These are phyloP conservation scores for Diploscapter pachys DNA, from an alignment of 1,140 invertebrate species.

Conservation along the genomic window DNA sequence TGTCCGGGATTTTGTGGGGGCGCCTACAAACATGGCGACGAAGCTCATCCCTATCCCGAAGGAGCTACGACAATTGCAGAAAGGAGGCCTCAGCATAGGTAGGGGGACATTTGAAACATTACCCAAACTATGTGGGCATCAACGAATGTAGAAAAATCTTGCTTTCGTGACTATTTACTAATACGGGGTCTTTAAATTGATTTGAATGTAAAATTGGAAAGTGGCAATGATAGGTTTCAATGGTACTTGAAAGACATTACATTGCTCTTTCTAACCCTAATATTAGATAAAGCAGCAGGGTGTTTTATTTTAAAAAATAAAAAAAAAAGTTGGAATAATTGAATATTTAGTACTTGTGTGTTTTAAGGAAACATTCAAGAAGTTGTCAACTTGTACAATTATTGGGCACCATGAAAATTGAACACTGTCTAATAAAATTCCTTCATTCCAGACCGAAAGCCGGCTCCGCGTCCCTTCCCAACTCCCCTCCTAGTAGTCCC, in stretches of 20 bases:
- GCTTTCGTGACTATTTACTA: not conserved
- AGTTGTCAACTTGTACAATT: not conserved
- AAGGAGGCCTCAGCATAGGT: not conserved
- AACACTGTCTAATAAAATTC: not conserved
- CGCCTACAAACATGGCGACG: constrained; percentile 50
- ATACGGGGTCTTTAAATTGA: not conserved
- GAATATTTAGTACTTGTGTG: not conserved
- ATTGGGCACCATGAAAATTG: not conserved
- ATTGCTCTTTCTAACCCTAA: not conserved
- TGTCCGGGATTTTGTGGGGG: constrained; percentile 46
- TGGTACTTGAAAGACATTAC: not conserved
- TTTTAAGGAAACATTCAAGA: not conserved
- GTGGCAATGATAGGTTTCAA: not conserved
- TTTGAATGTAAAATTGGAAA: not conserved
- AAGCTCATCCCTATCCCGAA: constrained; percentile 41
- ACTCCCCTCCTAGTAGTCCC: not conserved
- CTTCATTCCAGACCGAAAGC: not conserved
- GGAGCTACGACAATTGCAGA: constrained; percentile 1
- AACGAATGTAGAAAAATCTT: not conserved
- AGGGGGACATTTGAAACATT: not conserved
- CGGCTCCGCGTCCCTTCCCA: not conserved
- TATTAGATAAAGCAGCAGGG: too few relatives aligned
- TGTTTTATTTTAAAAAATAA: too few relatives aligned
- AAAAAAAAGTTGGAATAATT: too few relatives aligned
- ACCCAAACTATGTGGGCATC: not conserved